phyloP scores from a whole-genome alignment of 1,140 invertebrate genomes.

The Aphaenogaster ashmeadi region DNA sequence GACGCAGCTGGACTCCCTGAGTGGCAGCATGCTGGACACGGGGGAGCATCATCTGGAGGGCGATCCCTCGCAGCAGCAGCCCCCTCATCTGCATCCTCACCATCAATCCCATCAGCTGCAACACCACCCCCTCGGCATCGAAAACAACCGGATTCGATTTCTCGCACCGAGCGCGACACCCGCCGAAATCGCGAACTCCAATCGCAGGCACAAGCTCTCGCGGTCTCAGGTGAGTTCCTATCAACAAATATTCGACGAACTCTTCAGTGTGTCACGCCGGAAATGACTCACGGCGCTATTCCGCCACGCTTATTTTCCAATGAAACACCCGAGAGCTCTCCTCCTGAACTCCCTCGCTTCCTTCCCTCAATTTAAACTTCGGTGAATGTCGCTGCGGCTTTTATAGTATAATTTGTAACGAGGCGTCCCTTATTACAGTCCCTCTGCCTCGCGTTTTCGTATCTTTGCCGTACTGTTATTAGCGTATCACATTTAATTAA shows the following conservation, averaged over 20 bases:
- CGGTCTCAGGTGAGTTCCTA: slow-evolving; percentile 88
- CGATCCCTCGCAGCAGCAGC: slow-evolving; percentile 77
- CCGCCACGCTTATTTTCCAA: not conserved
- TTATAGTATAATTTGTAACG: not conserved
- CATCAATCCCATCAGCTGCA: slow-evolving; percentile 77
- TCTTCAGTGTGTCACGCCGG: not conserved
- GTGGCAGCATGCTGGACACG: slow-evolving; percentile 88
- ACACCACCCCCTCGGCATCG: slow-evolving; percentile 76
- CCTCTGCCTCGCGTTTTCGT: not conserved
- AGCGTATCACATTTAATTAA: slow-evolving; percentile 21
- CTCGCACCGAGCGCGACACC: slow-evolving; percentile 82
- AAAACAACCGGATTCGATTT: slow-evolving; percentile 80
- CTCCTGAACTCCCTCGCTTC: not conserved
- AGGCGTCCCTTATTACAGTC: not conserved
- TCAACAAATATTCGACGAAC: not conserved
- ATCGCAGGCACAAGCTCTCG: slow-evolving; percentile 88
- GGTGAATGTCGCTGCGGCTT: not conserved
- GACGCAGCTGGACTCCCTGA: slow-evolving; percentile 89
- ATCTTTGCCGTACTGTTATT: not conserved
- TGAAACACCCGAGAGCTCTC: not conserved
- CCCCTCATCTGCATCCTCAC: slow-evolving; percentile 77
- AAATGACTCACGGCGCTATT: not conserved
- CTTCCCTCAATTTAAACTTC: not conserved
- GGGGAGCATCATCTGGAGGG: slow-evolving; percentile 82
- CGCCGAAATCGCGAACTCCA: slow-evolving; percentile 78